phyloP scores from a whole-genome alignment of 2,113 vertebrate genomes.

The Eubucco bourcierii region DNA sequence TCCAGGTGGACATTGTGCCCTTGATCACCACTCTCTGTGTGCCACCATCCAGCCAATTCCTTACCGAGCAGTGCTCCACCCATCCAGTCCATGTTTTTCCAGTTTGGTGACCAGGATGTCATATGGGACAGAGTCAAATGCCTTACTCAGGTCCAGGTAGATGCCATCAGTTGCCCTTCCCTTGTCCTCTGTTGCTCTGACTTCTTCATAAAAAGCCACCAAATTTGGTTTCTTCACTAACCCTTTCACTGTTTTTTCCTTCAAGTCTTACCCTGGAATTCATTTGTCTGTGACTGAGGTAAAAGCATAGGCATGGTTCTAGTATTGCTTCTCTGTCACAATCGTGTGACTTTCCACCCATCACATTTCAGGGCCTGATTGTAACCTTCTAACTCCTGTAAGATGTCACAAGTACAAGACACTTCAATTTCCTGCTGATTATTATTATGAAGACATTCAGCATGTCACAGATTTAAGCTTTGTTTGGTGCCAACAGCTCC shows the following conservation, averaged over 20 bases:
- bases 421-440: not conserved
- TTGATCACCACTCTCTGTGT: too few relatives aligned
- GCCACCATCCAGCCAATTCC: too few relatives aligned
- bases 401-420: not conserved
- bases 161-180: too few relatives aligned
- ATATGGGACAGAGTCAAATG: too few relatives aligned
- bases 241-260: not conserved
- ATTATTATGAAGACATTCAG: not conserved
- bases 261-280: not conserved
- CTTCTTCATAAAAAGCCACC: too few relatives aligned
- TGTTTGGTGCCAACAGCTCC: not conserved
- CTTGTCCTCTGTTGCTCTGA: too few relatives aligned
- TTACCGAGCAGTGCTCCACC: too few relatives aligned
- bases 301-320: not conserved
- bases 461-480: not conserved
- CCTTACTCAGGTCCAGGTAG: too few relatives aligned
- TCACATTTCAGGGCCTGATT: not conserved
- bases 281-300: not conserved
- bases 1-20: too few relatives aligned
- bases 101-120: too few relatives aligned
- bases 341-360: accelerated
- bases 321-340: not conserved
- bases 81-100: too few relatives aligned
- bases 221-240: not conserved
- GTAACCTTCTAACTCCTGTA: not conserved